phyloP scores from a whole-genome alignment of 2,888 invertebrate genomes.

The Hetaerina titia region DNA sequence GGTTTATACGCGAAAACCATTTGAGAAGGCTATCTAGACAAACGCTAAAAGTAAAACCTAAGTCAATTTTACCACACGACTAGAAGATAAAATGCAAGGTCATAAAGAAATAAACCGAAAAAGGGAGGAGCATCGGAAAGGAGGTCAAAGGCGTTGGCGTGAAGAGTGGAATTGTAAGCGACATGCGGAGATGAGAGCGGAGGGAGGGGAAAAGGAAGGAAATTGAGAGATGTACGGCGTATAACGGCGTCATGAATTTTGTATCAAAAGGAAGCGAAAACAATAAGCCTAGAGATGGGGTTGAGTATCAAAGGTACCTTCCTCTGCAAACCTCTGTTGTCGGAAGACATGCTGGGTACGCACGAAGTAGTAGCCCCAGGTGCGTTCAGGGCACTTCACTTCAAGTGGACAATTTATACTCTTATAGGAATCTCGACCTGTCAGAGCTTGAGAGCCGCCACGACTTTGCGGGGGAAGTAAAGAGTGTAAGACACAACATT shows the following conservation, averaged over 20 bases:
- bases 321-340: not conserved
- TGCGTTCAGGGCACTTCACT: no score
- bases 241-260: slow-evolving; percentile 3
- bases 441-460: no score
- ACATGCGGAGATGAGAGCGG: not conserved
- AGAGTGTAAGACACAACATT: no score
- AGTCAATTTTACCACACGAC: not conserved
- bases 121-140: not conserved
- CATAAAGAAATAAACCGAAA: no score
- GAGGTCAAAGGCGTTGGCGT: not conserved
- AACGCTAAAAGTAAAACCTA: not conserved
- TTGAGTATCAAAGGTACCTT: not conserved
- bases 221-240: not conserved
- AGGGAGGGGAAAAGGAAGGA: not conserved
- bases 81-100: not conserved
- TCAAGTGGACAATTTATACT: no score
- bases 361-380: not conserved
- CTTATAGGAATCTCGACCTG: no score
- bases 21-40: no score
- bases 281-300: not conserved
- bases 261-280: slow-evolving; percentile 16
- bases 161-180: not conserved
- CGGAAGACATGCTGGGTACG: not conserved
- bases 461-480: no score
- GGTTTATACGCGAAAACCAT: no score